Evolutionary conservation across 2,888 invertebrate species (phyloP), one percentile per base, ranked within the genome.

Genomic region (Tipula unca): DNA sequence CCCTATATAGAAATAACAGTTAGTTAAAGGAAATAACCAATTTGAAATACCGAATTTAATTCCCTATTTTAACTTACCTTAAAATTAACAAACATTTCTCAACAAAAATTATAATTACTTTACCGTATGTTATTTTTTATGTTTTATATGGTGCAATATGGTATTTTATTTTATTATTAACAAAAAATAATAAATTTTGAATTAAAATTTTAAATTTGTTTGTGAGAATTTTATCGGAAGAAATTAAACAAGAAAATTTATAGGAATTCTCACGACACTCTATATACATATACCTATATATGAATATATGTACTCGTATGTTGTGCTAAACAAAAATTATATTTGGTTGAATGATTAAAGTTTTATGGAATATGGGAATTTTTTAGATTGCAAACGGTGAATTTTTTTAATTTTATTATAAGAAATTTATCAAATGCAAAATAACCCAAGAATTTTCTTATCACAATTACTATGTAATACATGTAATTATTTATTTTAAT

Each of bases 1-100:
- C 84, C 84, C 36, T 84, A 25, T 84, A 5, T 39, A 32, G 32
- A 32, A 32, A 83, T 83, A 32, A 83, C 83, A 32, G 32, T 83
- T 35, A 42, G 25, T 10, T 10, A 85, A 84, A 87, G 87, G 87
- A 87, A 87, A 87, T 86, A 86, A 85, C 86, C 85, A 87, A 87
- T 87, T 87, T 84, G 10, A 84, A 36, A 20, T 84, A 13, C 84
- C 84, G 13, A 32, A 32, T 32, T 10, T 32, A 83, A 48, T 82
- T 29, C 29, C 82, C 29, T 82, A 29, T 29, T 29, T 82, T 20
- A 83, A 32, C 32, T 83, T 83, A 32, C 35, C 35, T 35, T 32
- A 83, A 83, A 29, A 82, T 82, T 29, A 29, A 29, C 29, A 82
- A 29, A 32, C n/a, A 29, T 82, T 10, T 82, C 82, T 82, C 82